phyloP scores from a whole-genome alignment of 2,113 vertebrate genomes.

The Leptodactylus fuscus region DNA sequence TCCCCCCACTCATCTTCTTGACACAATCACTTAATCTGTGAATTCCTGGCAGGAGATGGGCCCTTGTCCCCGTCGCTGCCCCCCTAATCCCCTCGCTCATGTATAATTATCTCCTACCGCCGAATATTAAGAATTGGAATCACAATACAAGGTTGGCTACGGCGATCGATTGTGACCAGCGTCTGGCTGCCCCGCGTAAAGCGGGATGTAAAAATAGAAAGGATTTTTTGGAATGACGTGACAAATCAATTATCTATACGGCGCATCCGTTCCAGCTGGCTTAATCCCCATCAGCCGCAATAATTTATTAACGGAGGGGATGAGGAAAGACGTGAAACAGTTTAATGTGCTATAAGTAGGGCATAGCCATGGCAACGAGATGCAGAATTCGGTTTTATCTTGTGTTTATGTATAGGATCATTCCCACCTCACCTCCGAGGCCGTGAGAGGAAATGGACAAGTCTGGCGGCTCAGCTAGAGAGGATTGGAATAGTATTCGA shows the following conservation, averaged over 20 bases:
- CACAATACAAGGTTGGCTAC: constrained; percentile 49
- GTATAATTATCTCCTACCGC: constrained; percentile 29
- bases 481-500: too few relatives aligned
- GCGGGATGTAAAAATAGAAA: constrained; percentile 57
- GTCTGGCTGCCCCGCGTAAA: constrained; percentile 53
- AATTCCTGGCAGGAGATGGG: background rate
- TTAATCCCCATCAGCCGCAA: constrained; percentile 76
- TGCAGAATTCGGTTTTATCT: constrained; percentile 75
- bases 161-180: constrained; percentile 46
- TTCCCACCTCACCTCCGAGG: constrained; percentile 70
- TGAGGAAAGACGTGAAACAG: constrained; percentile 83
- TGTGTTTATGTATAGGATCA: constrained; percentile 79
- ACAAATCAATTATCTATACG: constrained; percentile 75
- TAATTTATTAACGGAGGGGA: constrained; percentile 82
- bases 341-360: constrained; percentile 84
- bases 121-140: background rate
- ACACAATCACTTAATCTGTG: constrained; percentile 39
- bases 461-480: too few relatives aligned
- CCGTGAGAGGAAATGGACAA: too few relatives aligned
- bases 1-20: constrained; percentile 7
- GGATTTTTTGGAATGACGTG: constrained; percentile 63
- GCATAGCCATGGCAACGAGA: constrained; percentile 80
- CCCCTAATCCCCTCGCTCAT: constrained; percentile 3
- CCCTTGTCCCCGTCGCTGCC: background rate
- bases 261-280: constrained; percentile 71